Evolutionary conservation across 2,888 invertebrate genomes (phyloP).

Genomic region (Drosophila hamatofila): DNA sequence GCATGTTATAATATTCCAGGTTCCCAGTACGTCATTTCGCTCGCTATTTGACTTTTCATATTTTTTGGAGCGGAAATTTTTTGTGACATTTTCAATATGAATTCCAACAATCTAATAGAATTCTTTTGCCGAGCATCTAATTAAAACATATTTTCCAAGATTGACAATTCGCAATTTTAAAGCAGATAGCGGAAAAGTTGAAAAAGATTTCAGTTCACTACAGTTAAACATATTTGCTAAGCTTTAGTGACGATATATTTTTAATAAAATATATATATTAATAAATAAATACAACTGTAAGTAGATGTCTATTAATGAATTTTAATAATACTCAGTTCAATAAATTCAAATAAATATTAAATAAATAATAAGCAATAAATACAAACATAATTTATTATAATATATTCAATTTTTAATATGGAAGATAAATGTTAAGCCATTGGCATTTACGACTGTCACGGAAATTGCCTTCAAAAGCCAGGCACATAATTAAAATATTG

Average conservation of each 20-base stretch:
- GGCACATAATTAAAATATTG: conserved; percentile 57
- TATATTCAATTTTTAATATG: conserved; percentile 5
- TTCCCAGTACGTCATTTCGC: conserved; percentile 17
- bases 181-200: neutral
- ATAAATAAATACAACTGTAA: neutral
- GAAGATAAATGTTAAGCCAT: conserved; percentile 25
- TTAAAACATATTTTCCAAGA: conserved; percentile 14
- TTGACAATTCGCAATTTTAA: neutral
- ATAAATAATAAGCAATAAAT: conserved; percentile 11
- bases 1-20: conserved; percentile 18
- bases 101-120: conserved; percentile 38
- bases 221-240: no score
- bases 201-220: neutral
- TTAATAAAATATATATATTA: neutral
- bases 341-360: conserved; percentile 1
- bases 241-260: no score
- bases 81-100: conserved; percentile 63
- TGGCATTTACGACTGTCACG: conserved; percentile 41
- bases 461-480: conserved; percentile 12
- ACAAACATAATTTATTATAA: conserved; percentile 6
- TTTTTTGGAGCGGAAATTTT: conserved; percentile 73
- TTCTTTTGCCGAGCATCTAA: conserved; percentile 30
- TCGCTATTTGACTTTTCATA: conserved; percentile 48
- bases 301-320: neutral
- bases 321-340: conserved; percentile 1